phyloP scores from a whole-genome alignment of 2,113 vertebrate genomes.

The Poeciliopsis retropinna region DNA sequence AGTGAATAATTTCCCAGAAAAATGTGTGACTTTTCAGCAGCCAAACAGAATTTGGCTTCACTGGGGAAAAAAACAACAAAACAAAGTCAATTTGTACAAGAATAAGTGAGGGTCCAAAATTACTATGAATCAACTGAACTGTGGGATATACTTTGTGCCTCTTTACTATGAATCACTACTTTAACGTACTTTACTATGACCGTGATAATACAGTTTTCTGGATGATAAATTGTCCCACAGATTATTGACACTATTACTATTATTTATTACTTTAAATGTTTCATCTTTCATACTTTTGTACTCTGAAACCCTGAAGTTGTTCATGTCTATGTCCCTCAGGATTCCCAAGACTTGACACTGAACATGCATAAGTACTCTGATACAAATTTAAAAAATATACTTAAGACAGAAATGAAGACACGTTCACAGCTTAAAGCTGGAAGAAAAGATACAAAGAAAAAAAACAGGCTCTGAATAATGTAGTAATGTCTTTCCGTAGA shows the following conservation, averaged over 20 bases:
- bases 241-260: too few species aligned
- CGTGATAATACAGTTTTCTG: too few species aligned
- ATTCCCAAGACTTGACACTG: not conserved
- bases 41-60: not conserved
- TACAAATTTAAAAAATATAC: not conserved
- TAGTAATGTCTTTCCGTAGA: not conserved
- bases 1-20: not conserved
- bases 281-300: not conserved
- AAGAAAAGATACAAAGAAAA: not conserved
- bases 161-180: not conserved
- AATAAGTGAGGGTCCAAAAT: not conserved
- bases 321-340: not conserved
- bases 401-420: not conserved
- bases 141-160: too few species aligned
- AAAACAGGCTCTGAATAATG: not conserved
- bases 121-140: not conserved
- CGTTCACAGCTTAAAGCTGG: not conserved
- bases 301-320: not conserved
- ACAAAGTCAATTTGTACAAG: too few species aligned
- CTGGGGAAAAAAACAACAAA: too few species aligned
- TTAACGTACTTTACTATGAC: not conserved
- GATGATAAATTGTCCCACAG: too few species aligned
- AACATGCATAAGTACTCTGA: not conserved
- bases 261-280: not conserved
- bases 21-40: not conserved